Conservation (phyloP, 2,113 vertebrate species). For the Panurus biarmicus region DNA sequence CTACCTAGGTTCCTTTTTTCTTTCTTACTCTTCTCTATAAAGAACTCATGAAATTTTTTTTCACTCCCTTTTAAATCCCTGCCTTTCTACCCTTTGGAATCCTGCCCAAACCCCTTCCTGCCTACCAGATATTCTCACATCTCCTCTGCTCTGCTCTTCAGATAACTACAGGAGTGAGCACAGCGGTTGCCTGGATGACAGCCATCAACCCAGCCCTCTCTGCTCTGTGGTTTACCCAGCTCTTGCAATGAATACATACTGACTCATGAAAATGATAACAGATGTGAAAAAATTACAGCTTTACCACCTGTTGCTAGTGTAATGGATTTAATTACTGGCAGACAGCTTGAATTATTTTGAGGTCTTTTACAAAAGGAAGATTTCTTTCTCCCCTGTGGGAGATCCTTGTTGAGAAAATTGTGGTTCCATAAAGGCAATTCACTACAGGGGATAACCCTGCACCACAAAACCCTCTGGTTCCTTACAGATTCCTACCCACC, state of each 20-base stretch:
- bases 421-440: not conserved
- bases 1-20: not conserved
- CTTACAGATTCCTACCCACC: not conserved
- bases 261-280: conserved; percentile 18
- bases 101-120: not conserved
- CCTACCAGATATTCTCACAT: not conserved
- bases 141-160: not conserved
- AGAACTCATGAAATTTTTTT: not conserved
- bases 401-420: not conserved
- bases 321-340: conserved; percentile 47
- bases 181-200: not conserved
- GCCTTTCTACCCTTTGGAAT: not conserved
- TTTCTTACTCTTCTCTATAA: not conserved
- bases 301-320: conserved; percentile 24
- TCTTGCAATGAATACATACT: not conserved
- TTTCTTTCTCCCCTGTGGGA: not conserved
- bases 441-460: not conserved
- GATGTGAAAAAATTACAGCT: conserved; percentile 33
- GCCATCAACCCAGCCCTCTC: not conserved
- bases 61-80: not conserved
- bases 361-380: not conserved
- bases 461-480: not conserved
- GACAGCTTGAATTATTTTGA: conserved; percentile 27
- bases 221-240: not conserved
- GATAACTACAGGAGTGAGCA: not conserved